phyloP scores from a whole-genome alignment of 2,797 vertebrate genomes.

The Emys orbicularis region DNA sequence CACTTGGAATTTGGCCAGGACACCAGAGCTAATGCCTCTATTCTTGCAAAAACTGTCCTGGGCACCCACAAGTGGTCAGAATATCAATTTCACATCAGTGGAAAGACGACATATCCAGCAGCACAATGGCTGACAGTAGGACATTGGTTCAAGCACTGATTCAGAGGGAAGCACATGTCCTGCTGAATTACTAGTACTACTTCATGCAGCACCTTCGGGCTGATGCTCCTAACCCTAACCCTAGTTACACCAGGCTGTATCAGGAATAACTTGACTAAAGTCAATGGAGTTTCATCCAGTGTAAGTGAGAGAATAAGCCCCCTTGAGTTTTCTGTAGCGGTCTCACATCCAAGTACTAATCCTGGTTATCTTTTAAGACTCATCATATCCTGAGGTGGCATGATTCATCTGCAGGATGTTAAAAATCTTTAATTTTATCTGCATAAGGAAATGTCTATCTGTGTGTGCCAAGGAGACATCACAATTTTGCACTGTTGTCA shows the following conservation, averaged over 20 bases:
- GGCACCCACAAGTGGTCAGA: fast-evolving
- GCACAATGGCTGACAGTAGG: background rate
- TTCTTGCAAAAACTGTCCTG: background rate
- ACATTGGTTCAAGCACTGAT: background rate
- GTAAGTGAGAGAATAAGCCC: background rate
- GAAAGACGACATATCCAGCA: fast-evolving
- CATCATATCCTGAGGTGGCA: background rate
- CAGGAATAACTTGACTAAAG: background rate
- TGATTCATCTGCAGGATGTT: background rate
- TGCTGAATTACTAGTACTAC: background rate
- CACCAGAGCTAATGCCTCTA: background rate
- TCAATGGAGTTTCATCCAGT: background rate
- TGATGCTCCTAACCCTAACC: too few species aligned
- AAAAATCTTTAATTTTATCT: background rate
- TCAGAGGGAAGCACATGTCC: background rate
- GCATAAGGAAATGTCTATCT: background rate
- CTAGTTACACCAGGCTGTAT: fast-evolving
- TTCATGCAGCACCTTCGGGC: fast-evolving
- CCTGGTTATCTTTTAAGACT: background rate
- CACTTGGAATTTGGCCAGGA: background rate
- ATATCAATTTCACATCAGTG: background rate
- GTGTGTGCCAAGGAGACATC: fast-evolving
- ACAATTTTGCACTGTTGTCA: background rate
- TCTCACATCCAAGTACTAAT: background rate
- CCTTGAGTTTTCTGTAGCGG: background rate